These are phyloP conservation scores for Notamacropus eugenii DNA, from an alignment of 2,797 vertebrate genomes.

Conservation along the genomic window DNA sequence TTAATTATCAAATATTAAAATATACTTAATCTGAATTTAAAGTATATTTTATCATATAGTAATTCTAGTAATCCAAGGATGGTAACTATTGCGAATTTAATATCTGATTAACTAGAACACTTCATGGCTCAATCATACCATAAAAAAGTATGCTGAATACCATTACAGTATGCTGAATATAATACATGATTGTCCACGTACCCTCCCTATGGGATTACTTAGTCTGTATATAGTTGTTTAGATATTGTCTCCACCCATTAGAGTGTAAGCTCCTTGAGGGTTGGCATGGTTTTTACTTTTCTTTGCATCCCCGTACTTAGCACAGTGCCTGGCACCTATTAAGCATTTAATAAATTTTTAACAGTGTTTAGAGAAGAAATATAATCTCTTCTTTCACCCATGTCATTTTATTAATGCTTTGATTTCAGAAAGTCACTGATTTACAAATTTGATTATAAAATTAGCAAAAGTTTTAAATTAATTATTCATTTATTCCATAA, in stretches of 20 bases:
- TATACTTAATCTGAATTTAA: background rate
- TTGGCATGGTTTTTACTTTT: background rate
- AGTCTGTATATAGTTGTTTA: background rate
- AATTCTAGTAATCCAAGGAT: background rate
- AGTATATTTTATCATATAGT: background rate
- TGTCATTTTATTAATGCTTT: background rate
- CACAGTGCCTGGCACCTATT: background rate
- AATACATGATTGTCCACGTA: background rate
- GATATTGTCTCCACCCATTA: background rate
- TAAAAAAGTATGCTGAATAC: background rate
- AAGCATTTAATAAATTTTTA: background rate
- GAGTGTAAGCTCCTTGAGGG: background rate
- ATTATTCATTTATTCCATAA: background rate
- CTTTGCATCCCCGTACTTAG: background rate
- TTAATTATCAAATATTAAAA: background rate
- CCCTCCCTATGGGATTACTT: background rate
- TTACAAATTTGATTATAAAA: background rate
- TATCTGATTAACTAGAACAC: background rate
- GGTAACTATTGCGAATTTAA: background rate
- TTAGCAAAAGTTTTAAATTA: background rate
- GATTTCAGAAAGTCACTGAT: background rate
- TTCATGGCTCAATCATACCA: background rate
- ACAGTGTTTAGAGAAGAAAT: background rate
- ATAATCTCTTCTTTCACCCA: background rate
- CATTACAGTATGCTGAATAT: background rate